Evolutionary conservation across 2,113 vertebrate species (phyloP), one percentile per base, ranked within the genome.

Genomic region (Chroicocephalus ridibundus): DNA sequence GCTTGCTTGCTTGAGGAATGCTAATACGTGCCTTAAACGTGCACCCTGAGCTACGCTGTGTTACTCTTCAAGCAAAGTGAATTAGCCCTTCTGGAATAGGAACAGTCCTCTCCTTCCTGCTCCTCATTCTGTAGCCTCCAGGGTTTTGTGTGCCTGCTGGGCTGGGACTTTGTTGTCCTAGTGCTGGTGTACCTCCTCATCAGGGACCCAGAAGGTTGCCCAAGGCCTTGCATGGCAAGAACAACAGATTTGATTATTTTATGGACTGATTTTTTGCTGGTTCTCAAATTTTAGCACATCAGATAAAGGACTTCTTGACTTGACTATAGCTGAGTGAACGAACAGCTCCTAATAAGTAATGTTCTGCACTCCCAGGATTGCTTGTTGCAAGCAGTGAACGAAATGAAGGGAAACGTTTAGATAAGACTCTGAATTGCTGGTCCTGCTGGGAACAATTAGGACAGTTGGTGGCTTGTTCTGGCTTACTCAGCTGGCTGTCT

Each of bases 171-270:
- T 13, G 7, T 31, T 68, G 40, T 61, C 51, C 55, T 20, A 3
- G 15, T 40, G 68, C 44, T 81, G 60, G 11, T 61, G 25, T 15
- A 27, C 4, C 12, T 76, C 57, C 34, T 61, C 1, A 2, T 14
- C 71, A 86, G 62, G 32, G 22, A 32, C n/a, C 16, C 31, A 47
- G 24, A 26, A 58, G 29, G 18, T 29, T 49, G 16, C 17, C 21
- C 0, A 2, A 72, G 19, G 31, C 40, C 22, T 83, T 61, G 8
- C 2, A 2, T 29, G 11, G 58, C 10, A 61, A 72, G 26, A 64
- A 31, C 4, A 26, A 49, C 7, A 49, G 40, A 26, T 42, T 3
- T 42, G 13, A 6, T 76, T 49, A 9, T 44, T 85, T 42, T 40
- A 34, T 49, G 36, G 54, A 19, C 13, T 54, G 44, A 17, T 65